A percentile compares a stretch with the other conserved stretches of the same genome.
These are phyloP conservation scores for Leptosomus discolor DNA, from an alignment of 2,113 vertebrate species.

Conservation along the genomic window DNA sequence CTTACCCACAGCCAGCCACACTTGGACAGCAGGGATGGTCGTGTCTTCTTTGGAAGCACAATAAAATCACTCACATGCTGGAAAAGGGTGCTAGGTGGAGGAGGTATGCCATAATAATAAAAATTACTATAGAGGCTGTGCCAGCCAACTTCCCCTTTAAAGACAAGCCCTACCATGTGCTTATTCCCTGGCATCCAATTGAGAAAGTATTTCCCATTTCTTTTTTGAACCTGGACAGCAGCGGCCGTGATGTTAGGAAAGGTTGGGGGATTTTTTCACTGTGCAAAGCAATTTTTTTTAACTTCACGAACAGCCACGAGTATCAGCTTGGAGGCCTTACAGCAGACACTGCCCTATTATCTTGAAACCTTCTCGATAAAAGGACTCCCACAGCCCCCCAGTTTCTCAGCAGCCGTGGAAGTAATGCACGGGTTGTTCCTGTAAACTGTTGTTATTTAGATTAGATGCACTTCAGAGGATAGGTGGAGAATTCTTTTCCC, in stretches of 20 bases:
- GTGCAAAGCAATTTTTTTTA: neutral
- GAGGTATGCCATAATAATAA: neutral
- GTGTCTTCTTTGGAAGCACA: neutral
- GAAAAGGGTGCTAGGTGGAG: neutral
- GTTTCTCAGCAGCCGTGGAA: neutral
- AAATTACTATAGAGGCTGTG: neutral
- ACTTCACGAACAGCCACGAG: neutral
- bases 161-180: neutral
- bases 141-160: neutral
- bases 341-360: neutral
- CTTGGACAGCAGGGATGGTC: fast-evolving
- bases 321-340: neutral
- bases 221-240: neutral
- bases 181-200: neutral
- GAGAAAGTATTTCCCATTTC: neutral
- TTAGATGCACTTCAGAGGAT: neutral
- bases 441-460: neutral
- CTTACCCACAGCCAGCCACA: neutral
- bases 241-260: neutral
- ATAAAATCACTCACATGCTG: neutral
- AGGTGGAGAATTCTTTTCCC: neutral
- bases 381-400: neutral
- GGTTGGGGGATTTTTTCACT: neutral
- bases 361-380: neutral
- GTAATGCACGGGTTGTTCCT: neutral